Percentiles rank a stretch among this genome's conserved stretches.
Conservation (phyloP, 1,140 invertebrate genomes). For the Physella acuta region DNA sequence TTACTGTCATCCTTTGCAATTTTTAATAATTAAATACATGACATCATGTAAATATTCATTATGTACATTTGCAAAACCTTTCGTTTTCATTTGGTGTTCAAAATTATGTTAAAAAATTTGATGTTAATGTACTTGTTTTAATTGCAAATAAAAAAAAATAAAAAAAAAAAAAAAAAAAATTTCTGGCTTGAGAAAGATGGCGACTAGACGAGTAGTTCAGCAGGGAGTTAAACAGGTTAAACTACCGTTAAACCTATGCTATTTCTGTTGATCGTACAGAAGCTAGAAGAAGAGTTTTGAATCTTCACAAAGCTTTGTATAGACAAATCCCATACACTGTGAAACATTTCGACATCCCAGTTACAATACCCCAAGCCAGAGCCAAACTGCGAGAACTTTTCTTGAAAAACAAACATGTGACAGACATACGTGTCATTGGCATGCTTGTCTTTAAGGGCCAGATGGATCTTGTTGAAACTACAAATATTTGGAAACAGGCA, state of each 20-base stretch:
- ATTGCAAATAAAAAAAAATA: no score
- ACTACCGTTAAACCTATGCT: no score
- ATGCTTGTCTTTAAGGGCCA: conserved; percentile 89
- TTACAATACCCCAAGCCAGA: conserved; percentile 69
- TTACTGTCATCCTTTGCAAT: no score
- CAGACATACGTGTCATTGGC: conserved; percentile 85
- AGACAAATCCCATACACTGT: conserved; percentile 63
- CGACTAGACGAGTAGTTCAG: conserved; percentile 35
- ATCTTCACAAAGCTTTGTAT: conserved; percentile 88
- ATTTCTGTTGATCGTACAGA: conserved; percentile 76
- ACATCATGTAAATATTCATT: no score
- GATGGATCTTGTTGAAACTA: conserved; percentile 89
- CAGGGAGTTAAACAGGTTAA: conserved; percentile 64
- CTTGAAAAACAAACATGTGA: conserved; percentile 72
- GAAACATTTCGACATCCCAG: conserved; percentile 71
- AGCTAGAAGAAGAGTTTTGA: conserved; percentile 77
- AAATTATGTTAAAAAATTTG: no score
- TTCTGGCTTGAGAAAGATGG: conserved; percentile 41
- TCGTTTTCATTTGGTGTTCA: no score
- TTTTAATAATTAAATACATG: no score
- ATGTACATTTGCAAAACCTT: no score
- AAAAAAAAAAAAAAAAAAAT: no score
- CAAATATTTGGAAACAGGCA: conserved; percentile 84
- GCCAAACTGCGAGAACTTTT: conserved; percentile 81
- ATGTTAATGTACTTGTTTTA: no score